These are phyloP conservation scores for Pangasius djambal DNA, from an alignment of 2,797 vertebrate genomes.

Conservation along the genomic window DNA sequence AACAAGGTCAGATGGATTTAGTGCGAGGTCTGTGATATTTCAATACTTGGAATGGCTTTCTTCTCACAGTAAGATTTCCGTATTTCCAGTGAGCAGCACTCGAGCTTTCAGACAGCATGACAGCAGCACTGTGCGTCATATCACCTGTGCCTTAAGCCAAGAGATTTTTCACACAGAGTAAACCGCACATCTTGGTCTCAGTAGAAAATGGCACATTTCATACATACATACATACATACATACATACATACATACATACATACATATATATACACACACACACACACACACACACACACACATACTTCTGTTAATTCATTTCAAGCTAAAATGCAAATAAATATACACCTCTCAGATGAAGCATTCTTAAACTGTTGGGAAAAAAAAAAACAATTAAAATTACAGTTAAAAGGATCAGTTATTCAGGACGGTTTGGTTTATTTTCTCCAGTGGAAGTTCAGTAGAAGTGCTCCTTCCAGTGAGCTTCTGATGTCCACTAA, in stretches of 20 bases:
- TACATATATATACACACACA: conserved; percentile 61
- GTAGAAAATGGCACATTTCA: conserved; percentile 74
- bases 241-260: conserved; percentile 60
- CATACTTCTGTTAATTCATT: conserved; percentile 51
- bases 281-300: conserved; percentile 57
- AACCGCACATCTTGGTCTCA: conserved; percentile 55
- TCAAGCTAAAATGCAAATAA: conserved; percentile 69
- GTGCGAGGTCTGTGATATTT: conserved; percentile 32
- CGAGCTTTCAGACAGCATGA: conserved; percentile 28
- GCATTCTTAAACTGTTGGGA: conserved; percentile 37
- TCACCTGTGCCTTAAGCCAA: conserved; percentile 46
- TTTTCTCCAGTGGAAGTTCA: conserved; percentile 54
- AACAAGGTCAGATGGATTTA: conserved; percentile 31
- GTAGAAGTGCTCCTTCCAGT: conserved; percentile 45
- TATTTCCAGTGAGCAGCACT: conserved; percentile 50
- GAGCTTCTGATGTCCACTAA: conserved; percentile 33
- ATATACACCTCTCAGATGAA: conserved; percentile 68
- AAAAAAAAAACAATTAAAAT: conserved; percentile 9
- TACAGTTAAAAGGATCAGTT: conserved; percentile 37
- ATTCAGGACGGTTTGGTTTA: conserved; percentile 48
- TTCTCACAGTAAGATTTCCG: conserved; percentile 52
- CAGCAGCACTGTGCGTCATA: conserved; percentile 29
- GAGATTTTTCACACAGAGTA: conserved; percentile 28
- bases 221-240: conserved; percentile 52
- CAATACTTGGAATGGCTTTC: conserved; percentile 51